phyloP scores from a whole-genome alignment of 2,113 vertebrate species.

The Oncorhynchus nerka region DNA sequence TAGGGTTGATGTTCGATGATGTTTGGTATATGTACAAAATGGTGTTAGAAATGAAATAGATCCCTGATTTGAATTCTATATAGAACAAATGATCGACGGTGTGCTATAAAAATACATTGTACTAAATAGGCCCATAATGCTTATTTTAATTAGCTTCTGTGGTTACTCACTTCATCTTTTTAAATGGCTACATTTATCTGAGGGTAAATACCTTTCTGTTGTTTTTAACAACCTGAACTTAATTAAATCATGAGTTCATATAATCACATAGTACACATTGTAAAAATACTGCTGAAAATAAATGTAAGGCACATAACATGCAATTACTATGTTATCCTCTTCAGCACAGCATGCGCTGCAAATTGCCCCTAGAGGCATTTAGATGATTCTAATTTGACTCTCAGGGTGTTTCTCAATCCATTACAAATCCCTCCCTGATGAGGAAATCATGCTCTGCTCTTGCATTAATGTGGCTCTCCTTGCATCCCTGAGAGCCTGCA shows the following conservation, averaged over 20 bases:
- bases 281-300: background rate
- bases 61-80: too few relatives aligned
- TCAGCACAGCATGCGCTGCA: conserved; percentile 54
- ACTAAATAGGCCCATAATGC: background rate
- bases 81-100: too few relatives aligned
- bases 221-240: background rate
- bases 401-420: conserved; percentile 30
- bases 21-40: too few relatives aligned
- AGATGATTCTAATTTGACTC: conserved; percentile 65
- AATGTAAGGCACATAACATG: conserved; percentile 15
- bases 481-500: conserved; percentile 5
- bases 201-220: too few relatives aligned
- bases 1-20: too few relatives aligned
- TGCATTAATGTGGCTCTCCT: conserved; percentile 3
- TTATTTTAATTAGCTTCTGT: background rate
- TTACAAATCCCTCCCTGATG: conserved; percentile 40
- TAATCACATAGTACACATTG: background rate
- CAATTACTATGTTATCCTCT: conserved; percentile 49
- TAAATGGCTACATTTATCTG: background rate
- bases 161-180: too few relatives aligned
- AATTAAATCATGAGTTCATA: conserved; percentile 31
- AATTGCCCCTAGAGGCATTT: conserved; percentile 65
- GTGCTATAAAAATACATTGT: too few relatives aligned
- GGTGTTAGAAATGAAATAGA: too few relatives aligned
- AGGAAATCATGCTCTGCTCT: conserved; percentile 12